Evolutionary conservation across 1,140 invertebrate species (phyloP).

Genomic region (Fopius arisanus): DNA sequence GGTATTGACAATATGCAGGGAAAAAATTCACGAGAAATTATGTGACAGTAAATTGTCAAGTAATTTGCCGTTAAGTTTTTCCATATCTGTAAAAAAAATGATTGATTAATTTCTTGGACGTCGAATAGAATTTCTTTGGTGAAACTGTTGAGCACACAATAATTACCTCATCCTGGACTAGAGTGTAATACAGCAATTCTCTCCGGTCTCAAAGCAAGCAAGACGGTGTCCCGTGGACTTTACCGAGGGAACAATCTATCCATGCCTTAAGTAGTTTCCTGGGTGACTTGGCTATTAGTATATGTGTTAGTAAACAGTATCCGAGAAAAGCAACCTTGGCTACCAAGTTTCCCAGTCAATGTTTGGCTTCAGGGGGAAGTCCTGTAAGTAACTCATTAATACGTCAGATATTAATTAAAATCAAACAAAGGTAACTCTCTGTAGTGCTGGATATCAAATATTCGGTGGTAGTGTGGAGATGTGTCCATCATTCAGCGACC

Average conservation of each 20-base stretch:
- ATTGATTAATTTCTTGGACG: no score
- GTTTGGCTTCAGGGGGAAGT: neutral
- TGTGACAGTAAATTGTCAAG: no score
- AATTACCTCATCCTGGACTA: neutral
- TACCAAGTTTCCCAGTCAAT: neutral
- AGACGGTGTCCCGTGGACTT: neutral
- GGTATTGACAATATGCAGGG: no score
- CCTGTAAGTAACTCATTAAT: neutral
- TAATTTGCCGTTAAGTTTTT: no score
- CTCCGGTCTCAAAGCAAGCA: neutral
- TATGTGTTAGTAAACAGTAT: neutral
- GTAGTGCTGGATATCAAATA: neutral
- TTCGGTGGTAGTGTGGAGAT: neutral
- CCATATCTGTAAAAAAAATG: no score
- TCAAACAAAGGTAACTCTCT: neutral
- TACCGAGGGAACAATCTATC: neutral
- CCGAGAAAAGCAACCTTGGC: neutral
- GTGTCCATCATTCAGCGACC: neutral
- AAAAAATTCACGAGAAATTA: no score
- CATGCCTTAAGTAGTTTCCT: conserved; percentile 4
- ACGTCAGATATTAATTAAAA: neutral
- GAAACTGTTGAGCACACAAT: neutral
- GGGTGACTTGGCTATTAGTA: conserved; percentile 5
- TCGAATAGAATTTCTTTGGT: neutral
- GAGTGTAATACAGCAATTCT: neutral